These are phyloP conservation scores for Gymnobelideus leadbeateri DNA, from an alignment of 2,113 vertebrate genomes.

Conservation along the genomic window DNA sequence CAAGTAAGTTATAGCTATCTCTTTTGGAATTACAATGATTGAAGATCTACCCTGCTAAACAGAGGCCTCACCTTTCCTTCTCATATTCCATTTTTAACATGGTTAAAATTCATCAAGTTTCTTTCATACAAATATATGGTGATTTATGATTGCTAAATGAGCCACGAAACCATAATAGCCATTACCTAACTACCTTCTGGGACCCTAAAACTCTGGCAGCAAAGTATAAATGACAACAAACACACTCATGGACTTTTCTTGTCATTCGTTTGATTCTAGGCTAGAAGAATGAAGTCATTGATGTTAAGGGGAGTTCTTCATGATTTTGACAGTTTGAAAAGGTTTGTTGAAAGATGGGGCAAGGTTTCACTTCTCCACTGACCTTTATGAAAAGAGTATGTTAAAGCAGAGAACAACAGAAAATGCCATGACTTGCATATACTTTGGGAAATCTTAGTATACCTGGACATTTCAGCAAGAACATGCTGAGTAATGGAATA, in stretches of 20 bases:
- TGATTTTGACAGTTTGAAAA: slow-evolving; percentile 4
- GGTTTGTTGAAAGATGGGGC: neutral
- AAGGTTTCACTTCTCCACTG: neutral
- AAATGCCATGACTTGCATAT: slow-evolving; percentile 24
- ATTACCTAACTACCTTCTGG: neutral
- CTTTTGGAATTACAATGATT: neutral
- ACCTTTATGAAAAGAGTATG: rapidly evolving
- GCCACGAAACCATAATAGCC: neutral
- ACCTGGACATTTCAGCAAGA: slow-evolving; percentile 46
- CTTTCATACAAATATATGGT: slow-evolving; percentile 5
- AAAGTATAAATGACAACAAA: slow-evolving; percentile 22
- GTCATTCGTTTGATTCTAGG: slow-evolving; percentile 12
- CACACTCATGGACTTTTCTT: neutral
- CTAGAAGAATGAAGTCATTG: neutral
- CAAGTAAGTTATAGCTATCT: neutral
- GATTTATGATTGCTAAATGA: neutral
- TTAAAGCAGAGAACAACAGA: too few species aligned
- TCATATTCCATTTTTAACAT: neutral
- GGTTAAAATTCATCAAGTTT: neutral
- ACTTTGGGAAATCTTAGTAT: slow-evolving; percentile 51
- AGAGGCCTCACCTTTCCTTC: neutral
- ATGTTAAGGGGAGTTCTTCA: neutral
- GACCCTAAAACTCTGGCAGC: neutral
- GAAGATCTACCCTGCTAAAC: neutral
- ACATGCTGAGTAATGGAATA: slow-evolving; percentile 53